Evolutionary conservation across 2,888 invertebrate species (phyloP).

Genomic region (Lobophora halterata): DNA sequence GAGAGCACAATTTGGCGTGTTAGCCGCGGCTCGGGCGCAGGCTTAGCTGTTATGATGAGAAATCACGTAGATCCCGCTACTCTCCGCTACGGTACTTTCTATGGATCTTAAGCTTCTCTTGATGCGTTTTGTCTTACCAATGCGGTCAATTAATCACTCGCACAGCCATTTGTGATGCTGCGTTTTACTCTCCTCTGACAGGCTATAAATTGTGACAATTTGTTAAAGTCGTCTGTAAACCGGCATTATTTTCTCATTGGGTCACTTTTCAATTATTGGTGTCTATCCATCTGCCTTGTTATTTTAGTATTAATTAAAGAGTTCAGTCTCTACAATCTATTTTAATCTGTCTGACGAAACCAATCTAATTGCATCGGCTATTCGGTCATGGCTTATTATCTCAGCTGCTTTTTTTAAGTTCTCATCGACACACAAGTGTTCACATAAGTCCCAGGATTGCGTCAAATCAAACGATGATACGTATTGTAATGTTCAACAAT

Average conservation of each 20-base stretch:
- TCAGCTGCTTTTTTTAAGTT: slow-evolving; percentile 45
- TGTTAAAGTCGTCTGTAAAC: slow-evolving; percentile 24
- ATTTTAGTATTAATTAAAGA: too few relatives aligned
- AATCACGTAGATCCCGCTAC: slow-evolving; percentile 72
- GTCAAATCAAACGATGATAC: slow-evolving; percentile 60
- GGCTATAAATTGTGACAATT: slow-evolving; percentile 28
- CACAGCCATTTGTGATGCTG: slow-evolving; percentile 41
- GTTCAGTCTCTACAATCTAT: too few relatives aligned
- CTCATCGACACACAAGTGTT: slow-evolving; percentile 50
- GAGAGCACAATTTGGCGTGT: slow-evolving; percentile 71
- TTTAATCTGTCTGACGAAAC: too few relatives aligned
- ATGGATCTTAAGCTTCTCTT: slow-evolving; percentile 65
- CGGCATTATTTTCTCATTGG: slow-evolving; percentile 28
- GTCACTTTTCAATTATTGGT: slow-evolving; percentile 19
- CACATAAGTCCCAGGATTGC: slow-evolving; percentile 53
- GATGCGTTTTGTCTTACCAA: slow-evolving; percentile 69
- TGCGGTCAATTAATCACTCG: slow-evolving; percentile 70
- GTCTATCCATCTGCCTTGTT: slow-evolving; percentile 1
- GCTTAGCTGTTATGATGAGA: slow-evolving; percentile 55
- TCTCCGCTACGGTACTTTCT: slow-evolving; percentile 74
- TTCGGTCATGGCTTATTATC: slow-evolving; percentile 21
- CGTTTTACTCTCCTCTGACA: slow-evolving; percentile 36
- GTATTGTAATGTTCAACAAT: slow-evolving; percentile 55
- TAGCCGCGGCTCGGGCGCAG: slow-evolving; percentile 39
- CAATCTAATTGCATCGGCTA: too few relatives aligned